Evolutionary conservation across 1,140 invertebrate genomes (phyloP), one percentile per base, ranked within the genome.

Genomic region (Lanistes nyassanus): DNA sequence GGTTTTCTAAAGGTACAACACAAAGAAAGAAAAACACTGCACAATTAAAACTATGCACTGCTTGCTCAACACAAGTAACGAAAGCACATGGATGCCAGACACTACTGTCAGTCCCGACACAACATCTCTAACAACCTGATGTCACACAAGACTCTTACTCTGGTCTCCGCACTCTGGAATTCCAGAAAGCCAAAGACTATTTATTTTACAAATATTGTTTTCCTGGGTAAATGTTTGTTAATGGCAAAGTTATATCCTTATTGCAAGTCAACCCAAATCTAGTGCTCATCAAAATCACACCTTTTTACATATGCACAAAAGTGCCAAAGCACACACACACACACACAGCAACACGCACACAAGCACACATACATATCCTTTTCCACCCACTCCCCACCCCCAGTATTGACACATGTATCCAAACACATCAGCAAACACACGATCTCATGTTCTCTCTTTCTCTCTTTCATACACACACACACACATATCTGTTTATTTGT

Each of bases 131-230:
- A 47, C 42, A 47, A 13, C 9, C 42, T 16, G 9, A 47, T 47
- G 42, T 47, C 19, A 16, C 9, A 47, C 42, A 47, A 13, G 5
- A 0, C 42, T 47, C 36, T 69, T 76, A 76, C 51, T 55, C 29
- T 69, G 36, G 47, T 68, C 56, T 68, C 64, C 9, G n/a, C 66
- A 23, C 56, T 76, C 64, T 60, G 66, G 9, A 76, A 72, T 13
- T 11, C 53, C 37, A 7, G 47, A 60, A 21, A 39, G 5, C 51
- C 6, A 69, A 53, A 16, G 31, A 55, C 5, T 13, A 13, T 60
- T 60, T 60, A 60, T 16, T 47, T 47, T 16, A 47, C 42, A 47
- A 3, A 16, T 47, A 47, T 47, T 47, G 42, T 47, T 26, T 0
- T 16, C 11, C n/a, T 11, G 23, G 29, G 7, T 16, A 23, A 60